These are phyloP conservation scores for Daubentonia madagascariensis DNA, from an alignment of 2,113 vertebrate species.

Conservation along the genomic window DNA sequence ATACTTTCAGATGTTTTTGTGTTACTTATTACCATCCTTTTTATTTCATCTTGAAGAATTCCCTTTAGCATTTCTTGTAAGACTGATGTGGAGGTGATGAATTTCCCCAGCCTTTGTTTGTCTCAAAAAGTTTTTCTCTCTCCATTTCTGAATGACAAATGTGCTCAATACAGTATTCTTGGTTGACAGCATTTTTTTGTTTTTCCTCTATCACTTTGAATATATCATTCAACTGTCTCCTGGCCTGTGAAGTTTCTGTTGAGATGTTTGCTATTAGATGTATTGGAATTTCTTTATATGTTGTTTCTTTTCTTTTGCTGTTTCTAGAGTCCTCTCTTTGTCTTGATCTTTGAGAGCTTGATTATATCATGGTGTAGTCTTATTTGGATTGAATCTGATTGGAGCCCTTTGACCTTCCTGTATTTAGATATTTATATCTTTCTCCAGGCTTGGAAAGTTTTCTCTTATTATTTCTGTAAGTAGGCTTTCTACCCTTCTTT, in stretches of 20 bases:
- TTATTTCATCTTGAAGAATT: neutral
- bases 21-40: neutral
- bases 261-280: neutral
- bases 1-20: neutral
- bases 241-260: neutral
- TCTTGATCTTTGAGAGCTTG: neutral
- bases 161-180: neutral
- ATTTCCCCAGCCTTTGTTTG: neutral
- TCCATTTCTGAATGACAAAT: neutral
- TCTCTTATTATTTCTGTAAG: neutral
- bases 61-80: neutral
- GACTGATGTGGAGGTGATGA: neutral
- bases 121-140: neutral
- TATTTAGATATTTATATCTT: neutral
- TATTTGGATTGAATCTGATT: neutral
- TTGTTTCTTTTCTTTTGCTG: neutral
- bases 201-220: neutral
- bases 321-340: neutral
- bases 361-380: neutral
- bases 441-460: neutral
- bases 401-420: neutral
- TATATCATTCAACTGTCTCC: neutral
- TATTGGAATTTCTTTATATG: neutral
- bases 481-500: neutral
- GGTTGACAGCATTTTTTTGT: neutral